Evolutionary conservation across 2,888 invertebrate genomes (phyloP), one percentile per base, ranked within the genome.

Genomic region (Deroplatys truncata): DNA sequence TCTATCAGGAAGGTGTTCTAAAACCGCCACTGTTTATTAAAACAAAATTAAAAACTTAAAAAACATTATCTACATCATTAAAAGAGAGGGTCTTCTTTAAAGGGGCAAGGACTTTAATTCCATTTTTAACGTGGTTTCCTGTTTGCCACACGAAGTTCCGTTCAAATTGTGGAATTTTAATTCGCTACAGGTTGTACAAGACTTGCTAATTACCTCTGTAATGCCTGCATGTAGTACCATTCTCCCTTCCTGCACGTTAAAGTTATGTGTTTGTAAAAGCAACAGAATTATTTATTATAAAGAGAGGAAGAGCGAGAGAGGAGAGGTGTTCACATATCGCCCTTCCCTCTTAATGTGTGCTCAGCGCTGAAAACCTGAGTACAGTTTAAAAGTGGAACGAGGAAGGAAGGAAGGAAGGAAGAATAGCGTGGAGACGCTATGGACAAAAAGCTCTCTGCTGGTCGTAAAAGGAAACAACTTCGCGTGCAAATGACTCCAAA

Each of bases 241-340:
- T 4, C 20, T 56, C 16, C 56, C 56, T 86, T 83, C 83, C 56
- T 35, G 29, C 82, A 83, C 86, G 83, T 89, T 86, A 35, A 82
- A 89, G 89, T 85, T 89, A 89, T 89, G 89, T 86, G 86, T 89
- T 89, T 89, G 89, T 85, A 89, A 89, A 89, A 89, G 86, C 89
- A 83, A 89, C 86, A 89, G 83, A 85, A 89, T 89, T 89, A 89
- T 89, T 89, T 89, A 86, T 89, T 85, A 89, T 86, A 86, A 89
- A 89, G 89, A 86, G 89, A 43, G 85, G 85, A 86, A 82, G 72
- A 49, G 49, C 1, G 49, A 15, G 49, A 49, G 49, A 49, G 49
- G 13, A 15, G 56, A 20, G 20, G 86, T 86, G 85, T 89, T 85
- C 89, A 89, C 89, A 89, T 86, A 89, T 89, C 89, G 84, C 43